These are phyloP conservation scores for Nineta flava DNA, from an alignment of 2,888 invertebrate species.

Conservation along the genomic window DNA sequence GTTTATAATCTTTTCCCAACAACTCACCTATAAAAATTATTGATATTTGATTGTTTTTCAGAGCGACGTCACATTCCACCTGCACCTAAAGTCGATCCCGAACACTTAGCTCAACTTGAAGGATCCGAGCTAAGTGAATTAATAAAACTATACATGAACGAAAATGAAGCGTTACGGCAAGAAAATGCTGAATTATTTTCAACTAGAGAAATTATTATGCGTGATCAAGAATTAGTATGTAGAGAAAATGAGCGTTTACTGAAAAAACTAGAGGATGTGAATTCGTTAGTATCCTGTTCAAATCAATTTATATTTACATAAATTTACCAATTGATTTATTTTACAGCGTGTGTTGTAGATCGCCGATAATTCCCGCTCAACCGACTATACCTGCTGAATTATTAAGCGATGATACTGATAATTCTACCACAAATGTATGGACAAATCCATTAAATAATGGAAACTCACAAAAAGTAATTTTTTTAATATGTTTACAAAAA, in stretches of 20 bases:
- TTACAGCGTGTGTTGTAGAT: conserved; percentile 59
- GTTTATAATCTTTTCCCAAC: conserved; percentile 7
- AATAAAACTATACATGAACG: conserved; percentile 69
- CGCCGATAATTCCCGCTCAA: conserved; percentile 64
- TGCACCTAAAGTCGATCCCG: conserved; percentile 50
- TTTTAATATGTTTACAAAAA: too few species aligned
- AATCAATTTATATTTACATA: neutral
- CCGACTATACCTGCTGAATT: conserved; percentile 50
- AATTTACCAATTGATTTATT: conserved; percentile 7
- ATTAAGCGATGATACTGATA: conserved; percentile 20
- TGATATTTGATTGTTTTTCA: neutral
- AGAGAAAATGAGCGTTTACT: conserved; percentile 79
- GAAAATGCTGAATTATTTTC: conserved; percentile 78
- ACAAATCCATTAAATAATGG: conserved; percentile 37
- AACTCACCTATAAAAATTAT: neutral
- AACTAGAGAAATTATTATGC: conserved; percentile 59
- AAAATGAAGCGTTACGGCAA: conserved; percentile 58
- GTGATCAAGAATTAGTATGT: conserved; percentile 82
- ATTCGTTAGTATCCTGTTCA: conserved; percentile 45
- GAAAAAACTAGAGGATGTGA: conserved; percentile 77
- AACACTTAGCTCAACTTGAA: conserved; percentile 57
- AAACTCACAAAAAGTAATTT: neutral
- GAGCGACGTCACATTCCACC: conserved; percentile 27
- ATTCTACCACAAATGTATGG: conserved; percentile 45
- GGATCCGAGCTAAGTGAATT: conserved; percentile 68